These are phyloP conservation scores for Muntiacus muntjak DNA, from an alignment of 2,113 vertebrate species.

Conservation along the genomic window DNA sequence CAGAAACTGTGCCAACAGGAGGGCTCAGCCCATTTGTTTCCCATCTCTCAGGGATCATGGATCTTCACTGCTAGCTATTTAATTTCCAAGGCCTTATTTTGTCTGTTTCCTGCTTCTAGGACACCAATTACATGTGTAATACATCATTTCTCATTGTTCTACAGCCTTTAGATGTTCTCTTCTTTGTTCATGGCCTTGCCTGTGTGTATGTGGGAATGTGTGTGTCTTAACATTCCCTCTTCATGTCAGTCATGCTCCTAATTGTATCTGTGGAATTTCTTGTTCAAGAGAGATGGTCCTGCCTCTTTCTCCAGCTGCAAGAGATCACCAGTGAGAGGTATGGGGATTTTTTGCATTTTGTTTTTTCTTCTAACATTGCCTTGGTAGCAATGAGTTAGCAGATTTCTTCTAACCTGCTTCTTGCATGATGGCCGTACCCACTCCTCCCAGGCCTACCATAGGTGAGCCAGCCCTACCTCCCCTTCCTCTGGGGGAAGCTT, in stretches of 20 bases:
- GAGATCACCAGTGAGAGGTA: not conserved
- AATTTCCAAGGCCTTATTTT: not conserved
- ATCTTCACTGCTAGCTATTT: not conserved
- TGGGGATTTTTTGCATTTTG: not conserved
- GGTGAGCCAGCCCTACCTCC: not conserved
- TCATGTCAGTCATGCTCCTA: too few relatives aligned
- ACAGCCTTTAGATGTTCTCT: not conserved
- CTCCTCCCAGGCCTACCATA: not conserved
- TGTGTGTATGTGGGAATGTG: not conserved
- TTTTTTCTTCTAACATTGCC: not conserved
- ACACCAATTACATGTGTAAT: not conserved
- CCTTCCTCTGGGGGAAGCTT: not conserved
- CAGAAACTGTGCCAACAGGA: not conserved
- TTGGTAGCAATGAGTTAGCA: not conserved
- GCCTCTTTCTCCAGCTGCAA: not conserved
- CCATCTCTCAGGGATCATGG: not conserved
- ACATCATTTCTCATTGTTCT: not conserved
- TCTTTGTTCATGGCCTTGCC: not conserved
- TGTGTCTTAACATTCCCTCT: not conserved
- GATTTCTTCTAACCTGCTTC: not conserved
- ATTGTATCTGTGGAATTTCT: not conserved
- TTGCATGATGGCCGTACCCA: rapidly evolving
- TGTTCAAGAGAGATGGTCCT: not conserved
- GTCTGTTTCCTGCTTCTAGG: not conserved
- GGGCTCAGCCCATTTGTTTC: not conserved